Base-by-base conservation (phyloP, 2,888 invertebrate genomes). In the Conops quadrifasciatus region DNA sequence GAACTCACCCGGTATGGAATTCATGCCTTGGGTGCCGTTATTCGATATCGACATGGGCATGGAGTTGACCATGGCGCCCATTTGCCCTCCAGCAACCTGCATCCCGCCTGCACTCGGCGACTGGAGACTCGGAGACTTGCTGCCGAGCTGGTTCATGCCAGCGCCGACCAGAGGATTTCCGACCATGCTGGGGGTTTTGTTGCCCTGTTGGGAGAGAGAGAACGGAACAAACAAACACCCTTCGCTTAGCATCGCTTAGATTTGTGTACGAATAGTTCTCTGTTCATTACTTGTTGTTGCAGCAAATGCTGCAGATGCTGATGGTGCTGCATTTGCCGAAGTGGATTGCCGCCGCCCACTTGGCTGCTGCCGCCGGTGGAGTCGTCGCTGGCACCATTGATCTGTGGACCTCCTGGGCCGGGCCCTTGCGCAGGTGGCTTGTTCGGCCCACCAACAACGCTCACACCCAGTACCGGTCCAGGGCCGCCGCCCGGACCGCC, bases 341-440 rank as follows among this genome's bases (percentile, higher is more conserved):
- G 72, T 16, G 83, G 78, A 73, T 78, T 81, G 7, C 76, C 72
- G 24, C 79, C 80, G 11, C 72, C 73, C n/a, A 75, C 75, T 63
- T 71, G 70, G 16, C 67, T 88, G 36, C 70, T 72, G 76, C 87
- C 88, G 59, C 72, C 73, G 1, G 67, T 65, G 16, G 76, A 71
- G 80, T 92, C 91, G 78, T 91, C 92, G 72, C 92, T 93, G 26
- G 79, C 78, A 68, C 83, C 84, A 83, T 93, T 93, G 72, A 89
- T 85, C 85, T 93, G 89, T 74, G 86, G 84, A 71, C 88, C 88
- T 80, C 93, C 93, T 67, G 94, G 93, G 30, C 94, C 94, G 11
- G 94, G 93, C 36, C 94, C 94, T 80, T 93, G 94, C 28, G 93
- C 93, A 30, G 94, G 92, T 76, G 93, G 93, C 85, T 93, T 94